Base-by-base conservation (phyloP, 2,113 vertebrate genomes). In the Porphyrio hochstetteri region DNA sequence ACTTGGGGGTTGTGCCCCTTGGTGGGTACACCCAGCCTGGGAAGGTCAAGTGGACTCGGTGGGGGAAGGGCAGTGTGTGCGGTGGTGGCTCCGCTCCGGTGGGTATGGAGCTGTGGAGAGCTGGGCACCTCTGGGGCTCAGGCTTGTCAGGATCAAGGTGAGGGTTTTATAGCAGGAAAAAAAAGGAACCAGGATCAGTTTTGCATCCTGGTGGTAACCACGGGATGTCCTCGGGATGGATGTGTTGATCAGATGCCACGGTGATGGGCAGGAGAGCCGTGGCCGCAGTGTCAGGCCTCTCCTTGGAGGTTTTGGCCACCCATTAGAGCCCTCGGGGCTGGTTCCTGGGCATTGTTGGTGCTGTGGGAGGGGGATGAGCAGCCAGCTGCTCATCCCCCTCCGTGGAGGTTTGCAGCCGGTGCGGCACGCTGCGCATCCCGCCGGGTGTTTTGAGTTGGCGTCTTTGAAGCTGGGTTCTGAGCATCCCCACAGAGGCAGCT, bases 11-110 rank as follows among this genome's bases (percentile, higher is more conserved):
- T 16, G 50, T 33, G 57, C 50, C 50, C 19, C 35, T 53, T 4
- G 2, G 36, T 0, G 28, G 17, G 69, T 12, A 2, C 33, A 2
- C 33, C 33, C 57, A 17, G 8, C 18, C 0, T 0, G 35, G 16
- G 27, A 60, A 53, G n/a, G 70, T 13, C 7, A 9, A 11, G 57
- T 1, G 24, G 11, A 46, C 9, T 38, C 2, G 2, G 12, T 0
- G 40, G 3, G n/a, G 40, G 36, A 71, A 13, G 36, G 65, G 40
- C 2, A 1, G n/a, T 1, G 1, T 2, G 3, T 27, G 33, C 16
- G 5, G 38, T 0, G 1, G 29, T 7, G 70, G 33, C 38, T 40
- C 14, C 16, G 0, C 38, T 2, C 13, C 7, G 63, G 35, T 3
- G 5, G 55, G n/a, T 10, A 10, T 1, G 0, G 46, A 36, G 8